Conservation (phyloP, 2,797 vertebrate species). For the Centropyge bicolor region DNA sequence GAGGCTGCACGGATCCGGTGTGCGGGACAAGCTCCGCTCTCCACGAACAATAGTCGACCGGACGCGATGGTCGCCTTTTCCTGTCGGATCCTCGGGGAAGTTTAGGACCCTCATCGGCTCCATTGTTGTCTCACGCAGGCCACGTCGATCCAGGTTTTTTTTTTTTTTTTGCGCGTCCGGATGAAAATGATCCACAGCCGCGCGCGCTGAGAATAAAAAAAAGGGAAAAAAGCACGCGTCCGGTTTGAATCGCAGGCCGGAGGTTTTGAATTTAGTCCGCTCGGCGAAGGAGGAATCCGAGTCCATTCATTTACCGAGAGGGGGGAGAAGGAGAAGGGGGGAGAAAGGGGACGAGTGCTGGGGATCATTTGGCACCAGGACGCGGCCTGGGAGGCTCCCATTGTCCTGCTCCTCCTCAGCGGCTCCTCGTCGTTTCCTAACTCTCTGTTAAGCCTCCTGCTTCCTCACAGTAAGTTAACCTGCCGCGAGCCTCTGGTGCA, state of each 20-base stretch:
- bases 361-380: constrained; percentile 61
- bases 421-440: constrained; percentile 3
- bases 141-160: constrained; percentile 42
- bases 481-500: constrained; percentile 41
- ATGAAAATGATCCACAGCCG: not conserved
- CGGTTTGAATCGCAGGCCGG: constrained; percentile 59
- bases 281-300: constrained; percentile 10
- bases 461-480: constrained; percentile 47
- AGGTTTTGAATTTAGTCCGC: constrained; percentile 33
- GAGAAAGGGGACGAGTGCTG: constrained; percentile 22
- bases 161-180: no score
- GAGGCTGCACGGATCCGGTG: not conserved
- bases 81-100: constrained; percentile 64
- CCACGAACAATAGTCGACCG: constrained; percentile 78
- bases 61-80: constrained; percentile 71
- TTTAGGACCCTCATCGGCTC: constrained; percentile 66
- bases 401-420: constrained; percentile 61
- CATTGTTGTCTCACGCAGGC: constrained; percentile 70
- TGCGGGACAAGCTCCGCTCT: constrained; percentile 50
- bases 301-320: constrained; percentile 70
- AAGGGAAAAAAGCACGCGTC: constrained; percentile 19
- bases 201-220: no score
- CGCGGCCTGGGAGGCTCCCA: constrained; percentile 73
- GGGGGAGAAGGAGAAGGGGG: constrained; percentile 14
- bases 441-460: constrained; percentile 23